Base-by-base conservation (phyloP, 2,113 vertebrate genomes). In the Cheilinus undulatus region DNA sequence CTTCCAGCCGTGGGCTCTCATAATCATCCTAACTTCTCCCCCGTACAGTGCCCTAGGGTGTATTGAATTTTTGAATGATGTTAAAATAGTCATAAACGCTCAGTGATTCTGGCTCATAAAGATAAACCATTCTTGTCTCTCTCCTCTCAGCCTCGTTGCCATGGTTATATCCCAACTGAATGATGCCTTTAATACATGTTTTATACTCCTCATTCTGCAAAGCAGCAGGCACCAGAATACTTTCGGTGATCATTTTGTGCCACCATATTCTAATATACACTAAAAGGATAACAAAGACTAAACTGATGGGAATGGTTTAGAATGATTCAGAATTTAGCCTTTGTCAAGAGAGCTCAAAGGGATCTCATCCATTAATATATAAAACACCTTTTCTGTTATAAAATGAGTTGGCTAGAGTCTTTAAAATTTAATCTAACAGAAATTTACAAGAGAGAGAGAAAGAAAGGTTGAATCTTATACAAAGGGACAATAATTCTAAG, bases 101-200 rank as follows among this genome's bases (percentile, higher is more conserved):
- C 26, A 43, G 34, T 34, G 45, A 36, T 32, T 59, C 0, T 17
- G 15, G 7, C 13, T 27, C 22, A 34, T 13, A 65, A 26, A 53
- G 20, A 66, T 34, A 26, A 83, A 34, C 27, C 38, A 23, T 51
- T 28, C 23, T 17, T 13, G 14, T 15, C 38, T 17, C 40, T 5
- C 40, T 58, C 50, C 7, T 14, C 67, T 71, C 42, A 50, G 48
- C 36, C 23, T 60, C 19, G 78, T 81, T 81, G 65, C 73, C 51
- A 70, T 85, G 78, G 78, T 38, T 58, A 70, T 28, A 19, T 34
- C 62, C 51, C 11, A 43, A 57, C 62, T 52, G 62, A 77, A 77
- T 68, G 28, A 68, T 40, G 32, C 7, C 42, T 11, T 14, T 43
- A 32, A 68, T 63, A n/a, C 30, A 67, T 66, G 40, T 73, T 69